phyloP scores from a whole-genome alignment of 30 jellyfish, hydroid and myxozoan genomes.

The Hydractinia symbiolongicarpus region DNA sequence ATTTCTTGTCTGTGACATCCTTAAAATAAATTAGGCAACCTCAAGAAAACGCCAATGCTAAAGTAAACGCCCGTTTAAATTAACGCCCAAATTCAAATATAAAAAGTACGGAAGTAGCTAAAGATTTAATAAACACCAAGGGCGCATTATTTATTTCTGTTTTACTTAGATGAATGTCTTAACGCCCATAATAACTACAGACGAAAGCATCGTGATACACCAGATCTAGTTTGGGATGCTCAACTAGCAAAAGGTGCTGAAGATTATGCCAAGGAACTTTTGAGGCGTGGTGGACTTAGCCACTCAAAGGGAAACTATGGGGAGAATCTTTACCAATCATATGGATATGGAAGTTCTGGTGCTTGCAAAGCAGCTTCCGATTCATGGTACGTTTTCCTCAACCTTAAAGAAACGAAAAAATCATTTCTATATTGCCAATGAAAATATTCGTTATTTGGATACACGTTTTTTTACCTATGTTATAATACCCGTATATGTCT shows the following conservation, averaged over 20 bases:
- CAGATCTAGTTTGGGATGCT: slow-evolving; percentile 54
- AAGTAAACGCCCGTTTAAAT: too few species aligned
- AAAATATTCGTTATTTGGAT: too few species aligned
- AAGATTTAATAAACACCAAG: too few species aligned
- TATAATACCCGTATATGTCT: too few species aligned
- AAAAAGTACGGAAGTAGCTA: too few species aligned
- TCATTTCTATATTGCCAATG: too few species aligned
- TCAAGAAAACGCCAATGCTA: too few species aligned
- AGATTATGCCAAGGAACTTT: slow-evolving; percentile 48
- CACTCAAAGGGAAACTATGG: slow-evolving; percentile 59
- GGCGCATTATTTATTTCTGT: not conserved
- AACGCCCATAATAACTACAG: slow-evolving; percentile 54
- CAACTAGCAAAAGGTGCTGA: slow-evolving; percentile 44
- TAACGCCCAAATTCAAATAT: too few species aligned
- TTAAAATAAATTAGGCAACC: too few species aligned
- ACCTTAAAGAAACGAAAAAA: not conserved
- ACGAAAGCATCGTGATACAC: slow-evolving; percentile 47
- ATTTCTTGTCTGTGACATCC: too few species aligned
- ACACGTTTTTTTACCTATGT: too few species aligned
- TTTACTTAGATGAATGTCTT: slow-evolving; percentile 44
- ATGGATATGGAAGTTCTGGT: slow-evolving; percentile 46
- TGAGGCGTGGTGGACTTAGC: slow-evolving; percentile 38
- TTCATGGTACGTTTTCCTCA: slow-evolving; percentile 41
- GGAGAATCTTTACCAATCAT: slow-evolving; percentile 49
- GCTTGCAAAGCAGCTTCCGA: slow-evolving; percentile 45